Conservation (phyloP, 1,140 invertebrate species). For the Euborellia annulipes region DNA sequence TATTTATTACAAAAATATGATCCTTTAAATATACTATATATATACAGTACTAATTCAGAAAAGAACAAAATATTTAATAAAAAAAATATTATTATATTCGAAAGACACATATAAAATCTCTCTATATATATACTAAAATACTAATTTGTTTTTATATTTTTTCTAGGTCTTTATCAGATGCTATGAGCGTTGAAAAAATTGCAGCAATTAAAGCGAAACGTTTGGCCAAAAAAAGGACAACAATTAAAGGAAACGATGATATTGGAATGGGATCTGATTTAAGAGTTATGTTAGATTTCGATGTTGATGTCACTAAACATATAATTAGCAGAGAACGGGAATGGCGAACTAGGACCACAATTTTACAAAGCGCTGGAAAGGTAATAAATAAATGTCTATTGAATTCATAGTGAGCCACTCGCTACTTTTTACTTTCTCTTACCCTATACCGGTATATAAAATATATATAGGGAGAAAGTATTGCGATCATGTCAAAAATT, state of each 20-base stretch:
- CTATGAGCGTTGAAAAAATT: slow-evolving; percentile 95
- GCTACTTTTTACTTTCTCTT: no score
- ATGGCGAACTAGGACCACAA: slow-evolving; percentile 88
- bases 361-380: slow-evolving; percentile 88
- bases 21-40: no score
- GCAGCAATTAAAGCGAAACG: slow-evolving; percentile 95
- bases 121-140: no score
- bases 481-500: no score
- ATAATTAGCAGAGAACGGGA: slow-evolving; percentile 88
- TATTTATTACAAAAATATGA: no score
- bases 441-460: no score
- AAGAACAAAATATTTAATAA: not conserved
- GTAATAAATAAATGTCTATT: slow-evolving; percentile 29
- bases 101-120: no score
- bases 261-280: slow-evolving; percentile 67
- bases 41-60: no score
- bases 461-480: no score
- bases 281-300: slow-evolving; percentile 79
- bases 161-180: slow-evolving; percentile 72
- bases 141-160: slow-evolving; percentile 11
- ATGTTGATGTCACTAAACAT: slow-evolving; percentile 89
- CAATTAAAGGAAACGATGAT: slow-evolving; percentile 88
- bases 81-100: not conserved
- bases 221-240: slow-evolving; percentile 88
- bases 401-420: slow-evolving; percentile 12